phyloP scores from a whole-genome alignment of 2,797 vertebrate genomes.

The Eurystomus glaucurus region DNA sequence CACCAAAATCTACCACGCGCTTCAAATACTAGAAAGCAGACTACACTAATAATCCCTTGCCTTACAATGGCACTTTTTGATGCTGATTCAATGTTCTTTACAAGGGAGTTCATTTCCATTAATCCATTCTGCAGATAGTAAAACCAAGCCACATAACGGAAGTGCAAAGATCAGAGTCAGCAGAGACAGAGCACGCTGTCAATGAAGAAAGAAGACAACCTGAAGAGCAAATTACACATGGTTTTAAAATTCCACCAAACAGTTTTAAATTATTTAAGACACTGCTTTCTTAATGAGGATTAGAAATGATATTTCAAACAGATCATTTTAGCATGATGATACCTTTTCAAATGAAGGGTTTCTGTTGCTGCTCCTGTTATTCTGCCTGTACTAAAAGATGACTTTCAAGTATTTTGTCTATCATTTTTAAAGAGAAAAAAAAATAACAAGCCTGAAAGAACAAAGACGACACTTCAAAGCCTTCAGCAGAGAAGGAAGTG shows the following conservation, averaged over 20 bases:
- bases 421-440: constrained; percentile 53
- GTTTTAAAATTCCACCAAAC: neutral
- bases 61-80: neutral
- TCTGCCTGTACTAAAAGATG: constrained; percentile 40
- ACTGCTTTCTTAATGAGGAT: neutral
- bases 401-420: constrained; percentile 64
- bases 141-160: constrained; percentile 44
- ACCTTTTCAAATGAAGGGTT: constrained; percentile 46
- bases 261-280: neutral
- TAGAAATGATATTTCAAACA: constrained; percentile 37
- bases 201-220: neutral
- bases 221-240: neutral
- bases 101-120: neutral
- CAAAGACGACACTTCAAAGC: constrained; percentile 85
- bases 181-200: neutral
- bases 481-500: constrained; percentile 78
- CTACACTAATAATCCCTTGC: neutral
- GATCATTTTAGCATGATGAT: constrained; percentile 16
- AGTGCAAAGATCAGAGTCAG: constrained; percentile 1
- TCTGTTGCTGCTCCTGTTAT: constrained; percentile 48
- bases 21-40: neutral
- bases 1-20: neutral
- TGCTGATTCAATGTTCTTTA: neutral
- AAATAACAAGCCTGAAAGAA: constrained; percentile 76
- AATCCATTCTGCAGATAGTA: neutral